phyloP scores from a whole-genome alignment of 2,113 vertebrate species.

The Fulmarus glacialis region DNA sequence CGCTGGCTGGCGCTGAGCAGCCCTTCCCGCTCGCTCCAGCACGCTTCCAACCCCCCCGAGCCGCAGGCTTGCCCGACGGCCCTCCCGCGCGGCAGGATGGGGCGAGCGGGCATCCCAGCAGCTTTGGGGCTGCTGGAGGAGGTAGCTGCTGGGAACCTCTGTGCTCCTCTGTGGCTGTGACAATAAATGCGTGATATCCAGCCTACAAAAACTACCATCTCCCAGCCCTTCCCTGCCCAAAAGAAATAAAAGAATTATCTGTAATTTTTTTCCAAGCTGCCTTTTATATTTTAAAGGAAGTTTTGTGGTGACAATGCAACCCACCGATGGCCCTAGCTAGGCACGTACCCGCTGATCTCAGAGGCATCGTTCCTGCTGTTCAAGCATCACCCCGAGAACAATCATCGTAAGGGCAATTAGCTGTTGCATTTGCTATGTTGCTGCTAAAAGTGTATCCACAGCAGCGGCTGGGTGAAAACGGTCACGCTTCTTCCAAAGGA shows the following conservation, averaged over 20 bases:
- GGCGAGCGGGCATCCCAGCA: not conserved
- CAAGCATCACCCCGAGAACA: not conserved
- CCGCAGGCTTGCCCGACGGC: rapidly evolving
- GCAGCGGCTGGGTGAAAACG: not conserved
- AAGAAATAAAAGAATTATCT: not conserved
- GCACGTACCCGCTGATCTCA: not conserved
- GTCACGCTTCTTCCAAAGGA: not conserved
- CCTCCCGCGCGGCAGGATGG: rapidly evolving
- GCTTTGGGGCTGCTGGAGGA: slow-evolving; percentile 56
- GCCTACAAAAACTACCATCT: not conserved
- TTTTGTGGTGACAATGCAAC: not conserved
- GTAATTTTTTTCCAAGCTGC: not conserved
- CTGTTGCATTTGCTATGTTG: not conserved
- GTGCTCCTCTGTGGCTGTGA: not conserved
- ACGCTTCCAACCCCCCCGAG: not conserved
- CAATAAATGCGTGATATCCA: not conserved
- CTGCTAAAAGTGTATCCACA: rapidly evolving
- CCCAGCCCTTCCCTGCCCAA: not conserved
- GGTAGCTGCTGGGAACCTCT: slow-evolving; percentile 64
- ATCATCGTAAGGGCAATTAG: rapidly evolving
- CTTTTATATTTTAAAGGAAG: not conserved
- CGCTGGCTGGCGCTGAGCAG: not conserved
- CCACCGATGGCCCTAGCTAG: not conserved
- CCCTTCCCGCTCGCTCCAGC: not conserved
- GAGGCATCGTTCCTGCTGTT: not conserved